Evolutionary conservation across 1,140 invertebrate genomes (phyloP), one percentile per base, ranked within the genome.

Genomic region (Pachyrhynchus sulphureomaculatus): DNA sequence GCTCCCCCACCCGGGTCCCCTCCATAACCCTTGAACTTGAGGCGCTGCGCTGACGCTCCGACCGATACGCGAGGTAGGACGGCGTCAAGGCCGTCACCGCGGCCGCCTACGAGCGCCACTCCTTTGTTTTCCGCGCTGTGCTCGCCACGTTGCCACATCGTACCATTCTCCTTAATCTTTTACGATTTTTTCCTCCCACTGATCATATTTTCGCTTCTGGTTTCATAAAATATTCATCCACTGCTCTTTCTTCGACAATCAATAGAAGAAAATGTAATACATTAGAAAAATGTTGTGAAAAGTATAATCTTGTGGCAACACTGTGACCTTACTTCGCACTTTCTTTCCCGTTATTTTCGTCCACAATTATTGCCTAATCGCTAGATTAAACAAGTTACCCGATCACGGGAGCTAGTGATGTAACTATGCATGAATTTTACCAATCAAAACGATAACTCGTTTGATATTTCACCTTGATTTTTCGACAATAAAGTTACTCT

Each of bases 1-100:
- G 73, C 80, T 80, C 75, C 74, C 61, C 44, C 42, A 68, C 62
- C 69, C 39, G 12, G 47, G n/a, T 70, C 72, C 79, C 71, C 73
- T 69, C 69, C 68, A 64, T 68, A 71, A 71, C 71, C 84, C 86
- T 87, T 87, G 85, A 87, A 88, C 85, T 87, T 88, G 85, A 82
- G 78, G 76, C 57, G 65, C 58, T 62, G 66, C 66, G 62, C 58
- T 63, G 61, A 66, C 66, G 68, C 64, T 65, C 57, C 67, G 65
- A 58, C 59, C 60, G 65, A 61, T 63, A 63, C 44, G 65, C 42
- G 69, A 65, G 65, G 57, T 51, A 60, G 65, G 72, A 71, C 45
- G 45, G 65, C 55, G 64, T 58, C 69, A 68, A 66, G 68, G 66
- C 48, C 68, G 68, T 57, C 53, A 56, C 41, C 42, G 57, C 60